Evolutionary conservation across 2,888 invertebrate genomes (phyloP).

Genomic region (Andrena minutula): DNA sequence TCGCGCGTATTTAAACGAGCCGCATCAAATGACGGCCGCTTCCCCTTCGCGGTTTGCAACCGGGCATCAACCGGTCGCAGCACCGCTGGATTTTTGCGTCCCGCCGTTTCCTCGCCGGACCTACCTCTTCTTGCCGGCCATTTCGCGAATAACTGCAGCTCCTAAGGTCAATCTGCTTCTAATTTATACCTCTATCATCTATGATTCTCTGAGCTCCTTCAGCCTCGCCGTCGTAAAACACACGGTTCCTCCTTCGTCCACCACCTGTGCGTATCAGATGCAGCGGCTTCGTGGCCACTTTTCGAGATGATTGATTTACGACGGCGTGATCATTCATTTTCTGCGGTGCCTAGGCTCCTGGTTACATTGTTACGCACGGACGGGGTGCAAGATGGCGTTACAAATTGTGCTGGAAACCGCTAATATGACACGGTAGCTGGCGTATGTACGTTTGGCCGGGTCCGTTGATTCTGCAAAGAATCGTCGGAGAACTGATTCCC

Average conservation of each 20-base stretch:
- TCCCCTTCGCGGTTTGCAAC: neutral
- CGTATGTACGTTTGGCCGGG: conserved; percentile 26
- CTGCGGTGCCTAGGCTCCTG: conserved; percentile 26
- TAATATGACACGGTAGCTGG: conserved; percentile 71
- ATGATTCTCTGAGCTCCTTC: neutral
- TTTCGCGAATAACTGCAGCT: neutral
- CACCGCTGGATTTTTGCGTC: conserved; percentile 24
- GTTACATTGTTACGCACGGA: conserved; percentile 53
- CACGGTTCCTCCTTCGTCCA: conserved; percentile 25
- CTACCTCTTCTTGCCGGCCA: conserved; percentile 1
- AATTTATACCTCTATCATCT: conserved; percentile 21
- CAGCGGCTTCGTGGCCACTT: conserved; percentile 23
- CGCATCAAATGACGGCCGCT: conserved; percentile 32
- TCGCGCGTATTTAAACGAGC: conserved; percentile 56
- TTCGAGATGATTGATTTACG: conserved; percentile 80
- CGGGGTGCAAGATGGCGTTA: conserved; percentile 64
- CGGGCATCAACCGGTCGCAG: no score
- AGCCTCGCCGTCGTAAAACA: neutral
- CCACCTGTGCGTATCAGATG: conserved; percentile 24
- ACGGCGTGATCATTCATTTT: conserved; percentile 79
- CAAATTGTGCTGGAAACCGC: conserved; percentile 78
- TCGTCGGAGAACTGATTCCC: conserved; percentile 13
- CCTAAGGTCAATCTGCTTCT: conserved; percentile 15
- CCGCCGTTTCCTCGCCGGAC: neutral
- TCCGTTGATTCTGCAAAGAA: conserved; percentile 29